Evolutionary conservation across 2,888 invertebrate genomes (phyloP).

Genomic region (Apotomis betuletana): DNA sequence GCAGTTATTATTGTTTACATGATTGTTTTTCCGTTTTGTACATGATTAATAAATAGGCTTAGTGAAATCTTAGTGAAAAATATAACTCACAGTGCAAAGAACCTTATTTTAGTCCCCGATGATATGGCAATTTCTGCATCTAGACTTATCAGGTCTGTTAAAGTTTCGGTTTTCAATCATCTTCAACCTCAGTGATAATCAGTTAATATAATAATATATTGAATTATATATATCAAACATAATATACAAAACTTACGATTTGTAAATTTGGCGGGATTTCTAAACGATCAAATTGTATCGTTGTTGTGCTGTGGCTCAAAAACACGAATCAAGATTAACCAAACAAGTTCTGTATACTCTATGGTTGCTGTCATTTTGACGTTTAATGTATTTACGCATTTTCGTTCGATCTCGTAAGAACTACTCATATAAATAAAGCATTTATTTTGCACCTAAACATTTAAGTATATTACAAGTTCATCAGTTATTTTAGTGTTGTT

Average conservation of each 20-base stretch:
- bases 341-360: slow-evolving; percentile 9
- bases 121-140: slow-evolving; percentile 57
- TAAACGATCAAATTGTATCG: background rate
- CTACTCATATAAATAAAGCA: slow-evolving; percentile 47
- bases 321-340: background rate
- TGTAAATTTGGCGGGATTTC: slow-evolving; percentile 16
- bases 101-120: background rate
- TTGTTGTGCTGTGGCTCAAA: background rate
- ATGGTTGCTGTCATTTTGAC: slow-evolving; percentile 54
- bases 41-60: background rate
- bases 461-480: slow-evolving; percentile 12
- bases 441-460: slow-evolving; percentile 27
- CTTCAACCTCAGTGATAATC: too few species aligned
- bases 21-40: slow-evolving; percentile 21
- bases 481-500: slow-evolving; percentile 29
- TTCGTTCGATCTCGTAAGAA: slow-evolving; percentile 48
- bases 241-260: background rate
- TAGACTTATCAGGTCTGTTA: slow-evolving; percentile 61
- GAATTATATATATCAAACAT: too few species aligned
- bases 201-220: too few species aligned
- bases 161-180: background rate
- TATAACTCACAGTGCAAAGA: background rate
- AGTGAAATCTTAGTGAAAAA: background rate
- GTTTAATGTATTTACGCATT: slow-evolving; percentile 52
- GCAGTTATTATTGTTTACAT: slow-evolving; percentile 31